Evolutionary conservation across 2,113 vertebrate species (phyloP).

Genomic region (Leptobrachium leishanense): DNA sequence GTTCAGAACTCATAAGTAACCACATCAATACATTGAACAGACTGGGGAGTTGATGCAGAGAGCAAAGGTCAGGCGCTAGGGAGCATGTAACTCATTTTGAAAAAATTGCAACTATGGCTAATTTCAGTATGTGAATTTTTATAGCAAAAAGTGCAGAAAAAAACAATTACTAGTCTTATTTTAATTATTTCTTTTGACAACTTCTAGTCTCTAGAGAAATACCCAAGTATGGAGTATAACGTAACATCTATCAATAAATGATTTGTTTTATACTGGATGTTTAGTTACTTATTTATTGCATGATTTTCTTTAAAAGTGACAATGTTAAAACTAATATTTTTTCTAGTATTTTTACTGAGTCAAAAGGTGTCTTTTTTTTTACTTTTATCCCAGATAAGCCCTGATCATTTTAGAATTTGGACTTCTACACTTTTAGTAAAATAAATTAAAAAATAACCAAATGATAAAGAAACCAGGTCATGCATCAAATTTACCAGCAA

Average conservation of each 20-base stretch:
- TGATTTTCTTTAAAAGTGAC: too few relatives aligned
- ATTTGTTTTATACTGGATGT: background rate
- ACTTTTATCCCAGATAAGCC: too few relatives aligned
- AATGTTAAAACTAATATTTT: too few relatives aligned
- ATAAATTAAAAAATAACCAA: too few relatives aligned
- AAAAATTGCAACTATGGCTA: constrained; percentile 28
- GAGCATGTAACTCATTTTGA: constrained; percentile 36
- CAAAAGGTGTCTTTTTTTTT: too few relatives aligned
- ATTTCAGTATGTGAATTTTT: constrained; percentile 12
- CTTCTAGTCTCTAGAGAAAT: background rate
- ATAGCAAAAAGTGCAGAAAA: background rate
- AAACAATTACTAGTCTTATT: background rate
- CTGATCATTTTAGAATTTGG: too few relatives aligned
- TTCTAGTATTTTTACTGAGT: too few relatives aligned
- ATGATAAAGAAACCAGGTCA: too few relatives aligned
- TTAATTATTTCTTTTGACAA: background rate
- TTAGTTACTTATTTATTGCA: too few relatives aligned
- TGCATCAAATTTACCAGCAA: too few relatives aligned
- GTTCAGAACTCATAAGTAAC: constrained; percentile 30
- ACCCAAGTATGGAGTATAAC: background rate
- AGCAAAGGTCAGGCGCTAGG: constrained; percentile 22
- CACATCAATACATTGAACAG: constrained; percentile 36
- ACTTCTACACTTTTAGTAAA: too few relatives aligned
- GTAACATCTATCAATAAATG: background rate
- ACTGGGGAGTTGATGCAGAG: constrained; percentile 6